Base-by-base conservation (phyloP, 2,888 invertebrate genomes). In the Auanema sp. region DNA sequence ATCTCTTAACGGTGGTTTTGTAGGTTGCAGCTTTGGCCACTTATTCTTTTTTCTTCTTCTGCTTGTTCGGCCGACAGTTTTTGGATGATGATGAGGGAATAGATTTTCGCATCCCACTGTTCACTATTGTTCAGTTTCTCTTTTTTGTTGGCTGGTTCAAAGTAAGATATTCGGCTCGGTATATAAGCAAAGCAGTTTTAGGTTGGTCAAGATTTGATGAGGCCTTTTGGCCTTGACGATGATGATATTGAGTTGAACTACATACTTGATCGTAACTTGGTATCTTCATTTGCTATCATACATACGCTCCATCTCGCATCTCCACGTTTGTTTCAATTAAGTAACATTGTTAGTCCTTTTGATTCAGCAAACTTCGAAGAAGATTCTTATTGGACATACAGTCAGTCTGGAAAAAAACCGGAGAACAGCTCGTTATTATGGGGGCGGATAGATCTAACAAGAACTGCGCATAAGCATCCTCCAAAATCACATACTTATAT, bases 1-100 rank as follows among this genome's bases (percentile, higher is more conserved):
- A 54, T 14, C 14, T 54, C 12, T 14, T 25, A 11, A 54, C 25
- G 25, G 12, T 24, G 14, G 18, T 54, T 12, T 58, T 65, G 33
- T 54, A 74, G 74, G 85, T 85, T 11, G 84, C 84, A 6, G 84
- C 85, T 0, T 71, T 85, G 50, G 83, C 85, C 16, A 84, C 84
- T 10, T 84, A 85, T 64, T 83, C 82, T 14, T 85, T 82, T 66
- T 85, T 85, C 69, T 81, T 80, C 14, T 81, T 84, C 44, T 83
- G 83, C 61, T 74, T 85, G 42, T 75, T 85, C 21, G 84, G 84
- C 11, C 77, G 84, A 5, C 85, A 85, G 65, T 44, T 61, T 47
- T 21, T 70, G 50, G 59, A 58, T 47, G 41, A 54, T 1, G 59
- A 62, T 12, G 69, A 66, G 43, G 64, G 60, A n/a, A 61, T 76